Base-by-base conservation (phyloP, 2,888 invertebrate species). In the Phania funesta region DNA sequence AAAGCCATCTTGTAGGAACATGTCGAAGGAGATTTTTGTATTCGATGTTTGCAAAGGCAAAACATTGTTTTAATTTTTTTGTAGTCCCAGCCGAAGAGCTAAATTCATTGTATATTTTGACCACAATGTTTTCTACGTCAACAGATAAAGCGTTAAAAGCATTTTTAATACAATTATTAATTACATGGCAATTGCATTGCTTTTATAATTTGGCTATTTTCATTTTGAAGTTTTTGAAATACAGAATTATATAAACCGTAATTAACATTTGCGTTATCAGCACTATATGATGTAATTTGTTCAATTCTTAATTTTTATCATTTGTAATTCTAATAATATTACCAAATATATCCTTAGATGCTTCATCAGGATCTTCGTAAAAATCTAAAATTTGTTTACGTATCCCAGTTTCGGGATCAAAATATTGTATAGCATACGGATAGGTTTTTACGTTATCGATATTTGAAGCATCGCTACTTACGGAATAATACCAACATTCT, bases 211-310 rank as follows among this genome's bases (percentile, higher is more conserved):
- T 76, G 46, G 41, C 38, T 35, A 11, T 50, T 50, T 50, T 24
- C 20, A 54, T 52, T 20, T 76, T 76, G 60, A 41, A 76, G 38
- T 58, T 76, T 76, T 67, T 76, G 46, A 58, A 38, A 76, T 29
- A 68, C 58, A 13, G 67, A 76, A 58, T 75, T 75, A 67, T 71
- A 64, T 56, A 79, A 41, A 35, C 78, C 73, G 64, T 70, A 73
- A 65, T 79, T 73, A 29, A 79, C 65, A 16, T 64, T 56, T 50
- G 79, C 73, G 50, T n/a, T n/a, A n/a, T 78, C 64, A 62, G 78
- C 73, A 52, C 79, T 73, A 52, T 79, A 71, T 29, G 74, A 46
- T 18, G 74, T 44, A 44, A 80, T 56, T 70, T 68, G 73, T 41
- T 60, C 11, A 46, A 60, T 58, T 7, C 29, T 41, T 6, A 78